Evolutionary conservation across 1,140 invertebrate species (phyloP).

Genomic region (Hyphantria cunea): DNA sequence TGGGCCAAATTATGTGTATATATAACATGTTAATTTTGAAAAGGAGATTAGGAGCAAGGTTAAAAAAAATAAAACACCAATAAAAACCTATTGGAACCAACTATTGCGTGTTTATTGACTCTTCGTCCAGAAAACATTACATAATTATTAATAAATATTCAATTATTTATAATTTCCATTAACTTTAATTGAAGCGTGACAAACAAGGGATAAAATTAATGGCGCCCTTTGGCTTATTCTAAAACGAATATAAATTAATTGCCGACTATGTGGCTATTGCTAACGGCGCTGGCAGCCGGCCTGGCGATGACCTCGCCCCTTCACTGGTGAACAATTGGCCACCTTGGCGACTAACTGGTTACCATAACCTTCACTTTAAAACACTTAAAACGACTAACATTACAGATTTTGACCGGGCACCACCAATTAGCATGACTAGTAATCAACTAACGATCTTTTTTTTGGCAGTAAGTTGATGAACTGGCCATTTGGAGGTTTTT

Average conservation of each 20-base stretch:
- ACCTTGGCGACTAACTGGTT: conserved; percentile 32
- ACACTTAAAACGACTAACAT: conserved; percentile 30
- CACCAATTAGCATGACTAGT: conserved; percentile 34
- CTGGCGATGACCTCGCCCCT: conserved; percentile 25
- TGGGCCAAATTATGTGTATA: too few species aligned
- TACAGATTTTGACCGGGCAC: conserved; percentile 11
- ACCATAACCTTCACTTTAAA: conserved; percentile 16
- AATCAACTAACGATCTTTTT: conserved; percentile 30
- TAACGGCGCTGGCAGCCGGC: conserved; percentile 49
- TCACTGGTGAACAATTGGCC: conserved; percentile 27
- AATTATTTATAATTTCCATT: conserved; percentile 63
- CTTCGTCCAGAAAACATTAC: conserved; percentile 76
- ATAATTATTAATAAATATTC: conserved; percentile 73
- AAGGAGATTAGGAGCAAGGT: conserved; percentile 4
- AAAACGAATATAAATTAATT: conserved; percentile 79
- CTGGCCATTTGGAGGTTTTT: conserved; percentile 21
- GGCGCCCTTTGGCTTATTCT: conserved; percentile 75
- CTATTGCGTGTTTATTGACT: conserved; percentile 81
- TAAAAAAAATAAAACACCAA: conserved; percentile 48
- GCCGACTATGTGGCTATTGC: conserved; percentile 77
- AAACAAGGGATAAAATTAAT: conserved; percentile 66
- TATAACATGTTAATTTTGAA: too few species aligned
- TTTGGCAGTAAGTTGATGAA: conserved; percentile 35
- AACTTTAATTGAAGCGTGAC: conserved; percentile 64
- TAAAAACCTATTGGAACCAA: conserved; percentile 71